Percentiles rank a stretch among this genome's conserved stretches.
Evolutionary conservation across 2,888 invertebrate species (phyloP).

Genomic region (Aspidiotus destructor): DNA sequence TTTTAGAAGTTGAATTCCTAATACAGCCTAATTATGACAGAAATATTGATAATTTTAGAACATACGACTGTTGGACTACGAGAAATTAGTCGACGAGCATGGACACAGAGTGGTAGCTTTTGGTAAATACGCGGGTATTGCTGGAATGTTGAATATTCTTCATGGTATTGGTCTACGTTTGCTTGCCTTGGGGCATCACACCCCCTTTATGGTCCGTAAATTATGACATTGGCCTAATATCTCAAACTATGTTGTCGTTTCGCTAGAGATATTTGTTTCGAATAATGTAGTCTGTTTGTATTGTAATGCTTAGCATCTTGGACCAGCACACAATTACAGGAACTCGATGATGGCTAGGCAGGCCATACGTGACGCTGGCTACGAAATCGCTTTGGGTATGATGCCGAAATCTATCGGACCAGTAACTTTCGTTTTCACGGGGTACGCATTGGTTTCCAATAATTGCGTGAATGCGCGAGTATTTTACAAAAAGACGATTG

Average conservation of each 20-base stretch:
- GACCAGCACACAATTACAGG: constrained; percentile 96
- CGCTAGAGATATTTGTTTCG: neutral
- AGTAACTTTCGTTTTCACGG: constrained; percentile 94
- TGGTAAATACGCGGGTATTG: constrained; percentile 96
- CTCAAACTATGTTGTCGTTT: neutral
- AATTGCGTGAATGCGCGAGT: no score
- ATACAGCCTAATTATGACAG: neutral
- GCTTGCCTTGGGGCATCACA: constrained; percentile 93
- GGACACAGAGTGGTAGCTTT: constrained; percentile 94
- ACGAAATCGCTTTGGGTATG: constrained; percentile 86
- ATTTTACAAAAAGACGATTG: neutral
- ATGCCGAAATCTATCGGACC: constrained; percentile 98
- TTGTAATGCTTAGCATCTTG: constrained; percentile 64
- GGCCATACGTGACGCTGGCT: constrained; percentile 96
- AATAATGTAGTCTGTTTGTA: constrained; percentile 28
- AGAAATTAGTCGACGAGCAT: constrained; percentile 79
- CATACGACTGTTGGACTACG: constrained; percentile 93
- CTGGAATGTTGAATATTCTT: constrained; percentile 96
- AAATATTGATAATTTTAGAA: constrained; percentile 48
- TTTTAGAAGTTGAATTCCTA: no score
- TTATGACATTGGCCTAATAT: neutral
- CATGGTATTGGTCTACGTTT: constrained; percentile 91
- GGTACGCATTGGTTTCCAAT: constrained; percentile 45
- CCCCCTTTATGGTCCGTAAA: constrained; percentile 84
- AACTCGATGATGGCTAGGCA: constrained; percentile 96